Evolutionary conservation across 2,888 invertebrate genomes (phyloP).

Genomic region (Synergus itoensis): DNA sequence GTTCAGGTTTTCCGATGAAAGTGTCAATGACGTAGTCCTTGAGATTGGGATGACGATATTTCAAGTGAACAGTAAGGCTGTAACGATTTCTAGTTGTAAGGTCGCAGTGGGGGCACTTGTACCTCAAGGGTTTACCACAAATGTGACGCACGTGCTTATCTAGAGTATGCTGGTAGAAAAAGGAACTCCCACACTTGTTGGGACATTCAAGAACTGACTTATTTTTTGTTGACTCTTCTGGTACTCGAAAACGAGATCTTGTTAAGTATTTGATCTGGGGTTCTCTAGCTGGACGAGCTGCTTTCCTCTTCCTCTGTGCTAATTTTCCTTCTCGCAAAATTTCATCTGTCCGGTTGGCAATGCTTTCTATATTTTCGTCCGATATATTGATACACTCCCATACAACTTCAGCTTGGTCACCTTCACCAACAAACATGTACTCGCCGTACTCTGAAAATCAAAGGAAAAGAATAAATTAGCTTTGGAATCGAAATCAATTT

Average conservation of each 20-base stretch:
- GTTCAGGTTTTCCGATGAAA: constrained; percentile 1
- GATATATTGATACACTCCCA: constrained; percentile 32
- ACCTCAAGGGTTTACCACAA: constrained; percentile 68
- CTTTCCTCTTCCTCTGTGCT: background rate
- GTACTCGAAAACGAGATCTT: constrained; percentile 7
- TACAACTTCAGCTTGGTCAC: constrained; percentile 16
- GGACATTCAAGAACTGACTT: constrained; percentile 20
- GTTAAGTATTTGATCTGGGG: constrained; percentile 14
- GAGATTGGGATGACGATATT: constrained; percentile 17
- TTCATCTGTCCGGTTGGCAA: constrained; percentile 9
- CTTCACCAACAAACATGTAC: constrained; percentile 37
- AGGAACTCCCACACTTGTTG: constrained; percentile 66
- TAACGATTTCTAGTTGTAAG: constrained; percentile 16
- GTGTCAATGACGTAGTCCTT: constrained; percentile 21
- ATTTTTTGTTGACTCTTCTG: background rate
- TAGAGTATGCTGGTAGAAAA: constrained; percentile 64
- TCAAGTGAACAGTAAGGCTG: constrained; percentile 1
- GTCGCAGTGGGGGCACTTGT: constrained; percentile 63
- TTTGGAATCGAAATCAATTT: background rate
- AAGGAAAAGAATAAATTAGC: constrained; percentile 22
- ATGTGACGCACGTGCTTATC: constrained; percentile 64
- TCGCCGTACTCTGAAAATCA: constrained; percentile 24
- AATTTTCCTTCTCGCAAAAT: background rate
- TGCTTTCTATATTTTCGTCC: constrained; percentile 21
- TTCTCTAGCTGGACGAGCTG: background rate